A percentile compares a stretch with the other conserved stretches of the same genome.
phyloP scores from a whole-genome alignment of 2,888 invertebrate genomes.

The Entomobrya proxima region DNA sequence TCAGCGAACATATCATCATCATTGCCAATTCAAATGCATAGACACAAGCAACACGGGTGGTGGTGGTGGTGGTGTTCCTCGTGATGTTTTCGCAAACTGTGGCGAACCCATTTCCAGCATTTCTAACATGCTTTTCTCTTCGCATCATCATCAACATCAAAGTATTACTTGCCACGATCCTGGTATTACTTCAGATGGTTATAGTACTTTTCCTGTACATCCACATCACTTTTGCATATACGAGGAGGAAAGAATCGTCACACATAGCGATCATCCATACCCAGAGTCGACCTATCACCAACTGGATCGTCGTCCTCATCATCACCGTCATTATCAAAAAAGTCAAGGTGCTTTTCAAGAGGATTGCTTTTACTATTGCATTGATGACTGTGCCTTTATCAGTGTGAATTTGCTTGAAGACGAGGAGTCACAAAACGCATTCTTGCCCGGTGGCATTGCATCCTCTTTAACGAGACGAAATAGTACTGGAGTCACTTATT shows the following conservation, averaged over 20 bases:
- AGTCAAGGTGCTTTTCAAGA: slow-evolving; percentile 60
- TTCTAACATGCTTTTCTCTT: slow-evolving; percentile 16
- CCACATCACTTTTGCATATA: neutral
- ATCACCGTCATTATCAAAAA: slow-evolving; percentile 47
- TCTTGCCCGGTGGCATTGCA: neutral
- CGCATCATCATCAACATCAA: slow-evolving; percentile 1
- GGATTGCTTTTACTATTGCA: slow-evolving; percentile 20
- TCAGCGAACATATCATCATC: neutral
- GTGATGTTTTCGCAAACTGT: slow-evolving; percentile 27
- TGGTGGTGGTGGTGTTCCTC: slow-evolving; percentile 34
- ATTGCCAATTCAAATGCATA: too few species aligned
- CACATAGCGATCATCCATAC: slow-evolving; percentile 31
- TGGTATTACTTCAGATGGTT: neutral
- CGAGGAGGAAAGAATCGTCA: slow-evolving; percentile 21
- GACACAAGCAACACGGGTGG: neutral
- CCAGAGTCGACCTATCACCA: slow-evolving; percentile 16
- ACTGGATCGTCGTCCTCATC: neutral
- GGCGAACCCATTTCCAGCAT: slow-evolving; percentile 28
- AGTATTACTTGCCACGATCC: too few species aligned
- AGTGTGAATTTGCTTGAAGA: slow-evolving; percentile 21
- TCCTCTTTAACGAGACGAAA: neutral
- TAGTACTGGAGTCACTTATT: neutral
- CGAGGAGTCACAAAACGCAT: slow-evolving; percentile 29
- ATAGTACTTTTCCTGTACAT: neutral
- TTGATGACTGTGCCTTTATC: slow-evolving; percentile 24